Evolutionary conservation across 2,113 vertebrate species (phyloP).

Genomic region (Apaloderma vittatum): DNA sequence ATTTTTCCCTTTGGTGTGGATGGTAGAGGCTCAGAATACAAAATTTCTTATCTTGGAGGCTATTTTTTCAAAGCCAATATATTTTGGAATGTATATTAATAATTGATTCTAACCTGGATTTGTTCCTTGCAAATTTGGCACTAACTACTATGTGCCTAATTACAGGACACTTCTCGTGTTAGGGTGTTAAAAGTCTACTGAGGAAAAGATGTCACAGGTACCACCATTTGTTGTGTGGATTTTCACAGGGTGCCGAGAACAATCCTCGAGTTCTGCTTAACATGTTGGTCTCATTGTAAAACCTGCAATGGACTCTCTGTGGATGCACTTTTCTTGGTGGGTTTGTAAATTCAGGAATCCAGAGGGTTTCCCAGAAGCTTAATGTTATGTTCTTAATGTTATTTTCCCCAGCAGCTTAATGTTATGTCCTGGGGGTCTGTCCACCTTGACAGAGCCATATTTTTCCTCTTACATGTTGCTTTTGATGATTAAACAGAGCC

Average conservation of each 20-base stretch:
- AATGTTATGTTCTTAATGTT: not conserved
- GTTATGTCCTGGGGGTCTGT: not conserved
- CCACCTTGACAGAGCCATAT: not conserved
- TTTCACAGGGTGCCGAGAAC: conserved; percentile 9
- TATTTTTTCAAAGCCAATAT: not conserved
- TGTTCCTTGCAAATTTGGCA: not conserved
- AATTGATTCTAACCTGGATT: not conserved
- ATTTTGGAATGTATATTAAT: not conserved
- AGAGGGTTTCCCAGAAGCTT: not conserved
- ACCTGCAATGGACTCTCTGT: not conserved
- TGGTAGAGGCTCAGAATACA: not conserved
- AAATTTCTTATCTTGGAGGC: not conserved
- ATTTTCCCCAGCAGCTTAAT: not conserved
- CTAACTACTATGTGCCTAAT: not conserved
- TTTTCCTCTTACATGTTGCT: not conserved
- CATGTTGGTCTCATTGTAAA: not conserved
- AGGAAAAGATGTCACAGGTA: not conserved
- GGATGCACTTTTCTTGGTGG: not conserved
- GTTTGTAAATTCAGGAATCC: not conserved
- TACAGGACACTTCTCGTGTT: not conserved
- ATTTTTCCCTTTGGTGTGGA: not conserved
- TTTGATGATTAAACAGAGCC: not conserved
- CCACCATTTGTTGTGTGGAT: conserved; percentile 7
- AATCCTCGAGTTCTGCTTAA: not conserved
- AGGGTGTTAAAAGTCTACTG: not conserved